A percentile compares a stretch with the other conserved stretches of the same genome.
phyloP scores from a whole-genome alignment of 2,797 vertebrate genomes.

The Coranthus polyacanthus region DNA sequence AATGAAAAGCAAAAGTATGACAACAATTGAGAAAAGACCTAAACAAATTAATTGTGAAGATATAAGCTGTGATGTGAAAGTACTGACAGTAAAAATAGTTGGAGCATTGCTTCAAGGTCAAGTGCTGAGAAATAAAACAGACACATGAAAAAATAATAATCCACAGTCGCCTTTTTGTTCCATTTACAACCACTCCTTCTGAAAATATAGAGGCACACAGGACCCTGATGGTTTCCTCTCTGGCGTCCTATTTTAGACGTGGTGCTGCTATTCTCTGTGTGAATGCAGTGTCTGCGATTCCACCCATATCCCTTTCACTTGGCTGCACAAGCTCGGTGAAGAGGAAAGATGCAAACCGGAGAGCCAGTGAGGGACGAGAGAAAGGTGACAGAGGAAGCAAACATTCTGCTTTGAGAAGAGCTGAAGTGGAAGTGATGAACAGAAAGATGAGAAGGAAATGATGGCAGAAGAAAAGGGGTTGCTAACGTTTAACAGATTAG shows the following conservation, averaged over 20 bases:
- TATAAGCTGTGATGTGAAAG: not conserved
- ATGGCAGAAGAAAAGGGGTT: not conserved
- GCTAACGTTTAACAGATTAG: constrained; percentile 9
- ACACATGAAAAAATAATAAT: not conserved
- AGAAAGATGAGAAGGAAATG: not conserved
- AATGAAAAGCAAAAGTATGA: not conserved
- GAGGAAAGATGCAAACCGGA: constrained; percentile 33
- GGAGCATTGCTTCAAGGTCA: not conserved
- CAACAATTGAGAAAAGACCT: too few relatives aligned
- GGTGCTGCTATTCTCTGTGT: constrained; percentile 49
- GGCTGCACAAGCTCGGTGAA: constrained; percentile 47
- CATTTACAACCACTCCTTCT: not conserved
- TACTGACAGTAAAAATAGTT: too few relatives aligned
- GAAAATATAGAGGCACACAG: constrained; percentile 19
- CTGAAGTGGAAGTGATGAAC: constrained; percentile 10
- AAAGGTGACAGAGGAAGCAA: constrained; percentile 22
- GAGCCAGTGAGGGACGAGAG: not conserved
- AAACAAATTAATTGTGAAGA: not conserved
- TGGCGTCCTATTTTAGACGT: constrained; percentile 11
- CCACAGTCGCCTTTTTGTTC: not conserved
- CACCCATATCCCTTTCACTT: constrained; percentile 46
- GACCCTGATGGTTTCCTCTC: constrained; percentile 34
- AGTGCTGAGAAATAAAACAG: not conserved
- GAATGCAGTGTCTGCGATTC: constrained; percentile 32
- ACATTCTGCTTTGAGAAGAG: constrained; percentile 7